phyloP scores from a whole-genome alignment of 2,797 vertebrate genomes.

The Bufotes viridis region DNA sequence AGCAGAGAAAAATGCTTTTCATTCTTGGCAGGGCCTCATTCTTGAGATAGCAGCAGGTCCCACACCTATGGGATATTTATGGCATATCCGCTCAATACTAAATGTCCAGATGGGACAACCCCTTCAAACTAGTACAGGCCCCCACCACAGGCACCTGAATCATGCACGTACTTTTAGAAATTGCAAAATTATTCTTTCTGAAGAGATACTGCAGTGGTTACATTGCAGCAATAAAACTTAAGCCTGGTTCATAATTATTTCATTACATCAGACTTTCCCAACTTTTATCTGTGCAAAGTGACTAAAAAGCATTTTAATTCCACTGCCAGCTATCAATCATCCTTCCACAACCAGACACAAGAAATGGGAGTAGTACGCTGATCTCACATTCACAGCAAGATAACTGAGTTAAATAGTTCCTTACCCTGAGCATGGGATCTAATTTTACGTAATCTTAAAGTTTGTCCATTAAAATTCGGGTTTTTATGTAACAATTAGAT shows the following conservation, averaged over 20 bases:
- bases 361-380: neutral
- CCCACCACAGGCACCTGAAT: neutral
- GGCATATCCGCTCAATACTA: too few relatives aligned
- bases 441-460: conserved; percentile 36
- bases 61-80: too few relatives aligned
- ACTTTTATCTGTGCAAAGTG: conserved; percentile 17
- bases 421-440: conserved; percentile 19
- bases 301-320: conserved; percentile 43
- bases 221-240: conserved; percentile 8
- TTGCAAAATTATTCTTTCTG: neutral
- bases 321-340: conserved; percentile 33
- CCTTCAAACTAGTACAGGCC: neutral
- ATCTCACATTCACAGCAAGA: conserved; percentile 31
- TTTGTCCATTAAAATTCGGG: conserved; percentile 29
- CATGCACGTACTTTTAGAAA: neutral
- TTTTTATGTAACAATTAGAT: conserved; percentile 46
- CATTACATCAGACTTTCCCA: neutral
- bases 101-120: too few relatives aligned
- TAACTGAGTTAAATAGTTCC: conserved; percentile 34
- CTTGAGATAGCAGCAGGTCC: too few relatives aligned
- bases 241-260: conserved; percentile 30
- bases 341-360: neutral
- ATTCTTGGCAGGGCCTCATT: too few relatives aligned
- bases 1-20: too few relatives aligned
- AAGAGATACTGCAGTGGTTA: neutral